These are phyloP conservation scores for Cheracebus regulus DNA, from an alignment of 2,797 vertebrate genomes.

Conservation along the genomic window DNA sequence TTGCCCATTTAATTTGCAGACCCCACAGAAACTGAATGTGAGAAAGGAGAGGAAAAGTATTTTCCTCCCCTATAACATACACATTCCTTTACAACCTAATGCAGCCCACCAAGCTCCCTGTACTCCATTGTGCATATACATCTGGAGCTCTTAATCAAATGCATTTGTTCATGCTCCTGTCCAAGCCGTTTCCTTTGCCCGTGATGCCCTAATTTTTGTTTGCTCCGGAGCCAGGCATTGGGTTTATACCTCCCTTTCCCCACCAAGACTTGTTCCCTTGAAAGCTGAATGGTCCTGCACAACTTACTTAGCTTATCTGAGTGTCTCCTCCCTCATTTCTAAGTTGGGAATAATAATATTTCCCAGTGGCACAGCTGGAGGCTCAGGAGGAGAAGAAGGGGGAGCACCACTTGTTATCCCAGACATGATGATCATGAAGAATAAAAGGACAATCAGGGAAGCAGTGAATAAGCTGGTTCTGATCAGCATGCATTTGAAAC, in stretches of 20 bases:
- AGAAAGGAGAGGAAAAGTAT: not conserved
- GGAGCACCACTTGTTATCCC: too few relatives aligned
- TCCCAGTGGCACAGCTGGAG: not conserved
- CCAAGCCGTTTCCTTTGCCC: not conserved
- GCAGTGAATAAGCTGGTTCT: not conserved
- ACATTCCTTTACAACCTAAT: too few relatives aligned
- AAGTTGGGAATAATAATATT: not conserved
- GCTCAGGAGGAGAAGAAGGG: not conserved
- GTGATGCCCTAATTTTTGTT: not conserved
- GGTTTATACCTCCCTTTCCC: not conserved
- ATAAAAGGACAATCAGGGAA: not conserved
- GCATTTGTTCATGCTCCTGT: rapidly evolving
- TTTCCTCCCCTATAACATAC: not conserved
- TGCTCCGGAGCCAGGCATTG: not conserved
- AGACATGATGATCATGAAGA: rapidly evolving
- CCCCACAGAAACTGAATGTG: not conserved
- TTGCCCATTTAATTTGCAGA: not conserved
- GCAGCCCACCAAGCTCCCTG: not conserved
- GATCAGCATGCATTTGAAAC: not conserved
- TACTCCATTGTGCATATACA: rapidly evolving
- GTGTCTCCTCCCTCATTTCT: not conserved
- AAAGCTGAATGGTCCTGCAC: not conserved
- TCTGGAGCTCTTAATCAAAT: not conserved
- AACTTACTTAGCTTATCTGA: not conserved
- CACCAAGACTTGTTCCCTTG: not conserved